A percentile compares a stretch with the other conserved stretches of the same genome.
These are phyloP conservation scores for Lamellibrachia satsuma DNA, from an alignment of 2,888 invertebrate genomes.

Conservation along the genomic window DNA sequence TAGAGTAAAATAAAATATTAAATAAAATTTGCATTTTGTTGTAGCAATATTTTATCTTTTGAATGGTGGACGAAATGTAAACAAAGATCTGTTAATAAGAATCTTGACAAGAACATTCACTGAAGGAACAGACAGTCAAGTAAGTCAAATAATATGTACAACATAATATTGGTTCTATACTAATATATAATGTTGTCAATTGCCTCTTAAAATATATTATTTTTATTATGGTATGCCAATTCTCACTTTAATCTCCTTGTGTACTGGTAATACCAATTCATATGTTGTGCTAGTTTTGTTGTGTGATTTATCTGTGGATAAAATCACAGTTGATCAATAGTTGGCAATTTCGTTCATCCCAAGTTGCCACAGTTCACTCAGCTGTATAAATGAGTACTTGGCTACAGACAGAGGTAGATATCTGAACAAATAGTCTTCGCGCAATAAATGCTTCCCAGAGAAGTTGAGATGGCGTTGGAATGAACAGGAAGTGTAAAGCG, in stretches of 20 bases:
- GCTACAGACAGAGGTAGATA: too few species aligned
- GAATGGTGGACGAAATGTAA: background rate
- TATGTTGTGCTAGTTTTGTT: background rate
- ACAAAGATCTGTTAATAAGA: background rate
- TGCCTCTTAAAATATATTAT: background rate
- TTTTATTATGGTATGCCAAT: background rate
- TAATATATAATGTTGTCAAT: background rate
- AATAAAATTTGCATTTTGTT: background rate
- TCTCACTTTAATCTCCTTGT: background rate
- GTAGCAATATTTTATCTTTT: slow-evolving; percentile 13
- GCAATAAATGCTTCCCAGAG: too few species aligned
- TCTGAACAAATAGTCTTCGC: too few species aligned
- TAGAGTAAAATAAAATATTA: background rate
- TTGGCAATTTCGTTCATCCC: background rate
- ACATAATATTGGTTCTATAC: background rate
- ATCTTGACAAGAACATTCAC: slow-evolving; percentile 12
- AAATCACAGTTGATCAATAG: background rate
- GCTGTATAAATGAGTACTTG: background rate
- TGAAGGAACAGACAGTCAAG: background rate
- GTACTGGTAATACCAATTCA: background rate
- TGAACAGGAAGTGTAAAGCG: too few species aligned
- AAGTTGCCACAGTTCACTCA: too few species aligned
- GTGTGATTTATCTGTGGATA: background rate
- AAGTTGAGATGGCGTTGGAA: too few species aligned
- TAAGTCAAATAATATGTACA: background rate